phyloP scores from a whole-genome alignment of 2,113 vertebrate genomes.

The Tapirus terrestris region DNA sequence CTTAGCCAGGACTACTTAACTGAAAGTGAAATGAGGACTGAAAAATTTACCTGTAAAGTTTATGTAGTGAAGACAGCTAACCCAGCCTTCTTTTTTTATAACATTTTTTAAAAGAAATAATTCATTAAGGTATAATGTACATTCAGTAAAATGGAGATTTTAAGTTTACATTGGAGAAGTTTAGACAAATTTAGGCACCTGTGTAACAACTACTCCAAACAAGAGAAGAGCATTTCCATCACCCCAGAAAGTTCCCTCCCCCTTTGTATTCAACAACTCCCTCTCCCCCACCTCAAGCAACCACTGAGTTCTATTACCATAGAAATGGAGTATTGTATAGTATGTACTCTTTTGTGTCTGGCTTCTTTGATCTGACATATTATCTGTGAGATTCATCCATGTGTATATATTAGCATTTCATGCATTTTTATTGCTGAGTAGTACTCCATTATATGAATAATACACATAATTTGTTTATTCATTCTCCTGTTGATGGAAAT shows the following conservation, averaged over 20 bases:
- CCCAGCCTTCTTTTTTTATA: not conserved
- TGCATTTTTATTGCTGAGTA: not conserved
- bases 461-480: not conserved
- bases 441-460: not conserved
- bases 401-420: not conserved
- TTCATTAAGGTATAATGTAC: not conserved
- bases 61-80: not conserved
- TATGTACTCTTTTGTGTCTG: not conserved
- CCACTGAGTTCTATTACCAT: not conserved
- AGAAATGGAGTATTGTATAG: not conserved
- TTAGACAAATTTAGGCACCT: not conserved
- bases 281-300: not conserved
- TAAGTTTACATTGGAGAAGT: not conserved
- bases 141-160: not conserved
- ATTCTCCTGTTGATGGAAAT: not conserved
- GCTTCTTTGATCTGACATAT: not conserved
- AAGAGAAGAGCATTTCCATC: not conserved
- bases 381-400: not conserved
- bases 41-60: not conserved
- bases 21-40: not conserved
- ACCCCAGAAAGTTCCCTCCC: not conserved
- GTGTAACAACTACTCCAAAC: not conserved
- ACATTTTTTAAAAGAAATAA: not conserved
- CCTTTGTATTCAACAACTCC: not conserved
- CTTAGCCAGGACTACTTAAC: not conserved